Conservation (phyloP, 2,888 invertebrate genomes). For the Thera obeliscata region DNA sequence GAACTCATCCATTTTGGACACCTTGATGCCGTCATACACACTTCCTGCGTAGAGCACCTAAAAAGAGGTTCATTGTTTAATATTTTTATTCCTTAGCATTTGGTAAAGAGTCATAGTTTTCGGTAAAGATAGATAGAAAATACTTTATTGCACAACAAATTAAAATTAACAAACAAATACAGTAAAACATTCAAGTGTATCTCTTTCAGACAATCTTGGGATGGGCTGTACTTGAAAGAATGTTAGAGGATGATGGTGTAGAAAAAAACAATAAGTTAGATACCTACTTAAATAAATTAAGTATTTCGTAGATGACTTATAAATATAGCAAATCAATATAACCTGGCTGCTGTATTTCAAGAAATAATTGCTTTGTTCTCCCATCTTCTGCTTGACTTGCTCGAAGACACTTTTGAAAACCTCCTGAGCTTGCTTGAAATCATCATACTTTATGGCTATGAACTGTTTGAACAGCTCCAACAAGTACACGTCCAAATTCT, state of each 20-base stretch:
- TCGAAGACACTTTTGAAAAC: conserved; percentile 71
- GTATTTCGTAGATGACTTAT: too few species aligned
- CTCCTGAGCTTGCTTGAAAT: conserved; percentile 62
- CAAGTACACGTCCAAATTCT: conserved; percentile 61
- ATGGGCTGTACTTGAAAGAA: too few species aligned
- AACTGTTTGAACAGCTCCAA: conserved; percentile 66
- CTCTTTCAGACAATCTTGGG: too few species aligned
- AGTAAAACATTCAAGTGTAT: too few species aligned
- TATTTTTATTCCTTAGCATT: too few species aligned
- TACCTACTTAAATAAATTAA: too few species aligned
- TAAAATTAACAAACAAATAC: too few species aligned
- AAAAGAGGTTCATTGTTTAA: not conserved
- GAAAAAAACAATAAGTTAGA: too few species aligned
- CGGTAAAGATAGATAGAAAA: too few species aligned
- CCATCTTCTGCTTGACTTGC: conserved; percentile 68
- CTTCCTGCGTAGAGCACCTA: conserved; percentile 83
- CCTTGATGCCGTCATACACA: conserved; percentile 85
- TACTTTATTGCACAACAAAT: too few species aligned
- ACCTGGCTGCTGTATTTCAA: conserved; percentile 68
- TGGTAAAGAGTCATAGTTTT: too few species aligned
- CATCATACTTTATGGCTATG: conserved; percentile 67
- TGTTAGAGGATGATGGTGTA: too few species aligned
- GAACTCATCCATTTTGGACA: conserved; percentile 85
- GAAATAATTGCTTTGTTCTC: conserved; percentile 69
- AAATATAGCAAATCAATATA: not conserved